phyloP scores from a whole-genome alignment of 2,797 vertebrate genomes.

The Malurus splendens region DNA sequence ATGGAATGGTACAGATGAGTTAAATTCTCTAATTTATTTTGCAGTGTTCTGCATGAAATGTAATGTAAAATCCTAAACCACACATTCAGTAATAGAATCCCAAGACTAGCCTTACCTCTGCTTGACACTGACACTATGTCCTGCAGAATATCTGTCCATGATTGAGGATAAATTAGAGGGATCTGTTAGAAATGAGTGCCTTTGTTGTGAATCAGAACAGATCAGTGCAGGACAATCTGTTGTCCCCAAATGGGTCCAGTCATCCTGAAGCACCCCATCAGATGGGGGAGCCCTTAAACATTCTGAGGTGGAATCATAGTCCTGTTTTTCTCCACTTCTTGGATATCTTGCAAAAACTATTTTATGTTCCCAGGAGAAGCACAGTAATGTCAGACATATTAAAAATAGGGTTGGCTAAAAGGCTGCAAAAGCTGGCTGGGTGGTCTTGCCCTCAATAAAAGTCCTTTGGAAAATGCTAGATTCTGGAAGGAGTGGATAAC shows the following conservation, averaged over 20 bases:
- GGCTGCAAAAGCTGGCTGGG: neutral
- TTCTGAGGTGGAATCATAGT: neutral
- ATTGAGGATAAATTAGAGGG: neutral
- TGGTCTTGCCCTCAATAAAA: neutral
- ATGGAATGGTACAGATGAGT: neutral
- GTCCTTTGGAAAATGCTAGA: neutral
- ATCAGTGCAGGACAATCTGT: neutral
- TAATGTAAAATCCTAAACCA: neutral
- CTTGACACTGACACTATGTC: neutral
- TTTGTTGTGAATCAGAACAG: neutral
- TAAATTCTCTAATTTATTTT: neutral
- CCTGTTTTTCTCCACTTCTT: neutral
- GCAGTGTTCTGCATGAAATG: neutral
- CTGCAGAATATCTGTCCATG: neutral
- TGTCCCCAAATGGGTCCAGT: neutral
- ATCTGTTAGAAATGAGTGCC: neutral
- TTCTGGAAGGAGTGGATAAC: neutral
- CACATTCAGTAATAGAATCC: neutral
- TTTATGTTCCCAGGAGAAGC: neutral
- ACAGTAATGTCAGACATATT: neutral
- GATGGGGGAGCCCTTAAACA: neutral
- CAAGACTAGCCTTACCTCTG: neutral
- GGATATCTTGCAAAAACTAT: neutral
- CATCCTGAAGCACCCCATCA: neutral
- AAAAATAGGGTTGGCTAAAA: neutral